Base-by-base conservation (phyloP, 2,797 vertebrate species). In the Gymnopithys bicolor region DNA sequence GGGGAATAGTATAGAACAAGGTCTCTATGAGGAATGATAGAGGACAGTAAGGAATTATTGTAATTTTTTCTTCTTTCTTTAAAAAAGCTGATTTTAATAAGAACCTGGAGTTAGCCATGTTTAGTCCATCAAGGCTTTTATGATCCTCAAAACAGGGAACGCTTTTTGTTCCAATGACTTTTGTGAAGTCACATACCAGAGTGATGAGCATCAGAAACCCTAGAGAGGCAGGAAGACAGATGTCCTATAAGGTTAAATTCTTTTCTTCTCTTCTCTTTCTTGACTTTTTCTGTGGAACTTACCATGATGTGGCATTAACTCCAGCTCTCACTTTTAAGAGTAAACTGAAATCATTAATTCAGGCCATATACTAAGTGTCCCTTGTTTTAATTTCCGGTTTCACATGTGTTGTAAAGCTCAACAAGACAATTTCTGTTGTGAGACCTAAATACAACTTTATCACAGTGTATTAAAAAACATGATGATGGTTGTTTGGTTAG, bases 401-500 rank as follows among this genome's bases (percentile, higher is more conserved):
- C 49, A 60, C 41, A 52, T 32, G 73, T 84, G 55, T 30, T 35
- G 24, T 60, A 67, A 53, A 76, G 35, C 66, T 76, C 90, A 78
- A 69, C 43, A 49, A 78, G 81, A 58, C 0, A 0, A 75, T 84
- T 92, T 93, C 69, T 95, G 58, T 60, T 66, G 58, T 4, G 33
- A 92, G 91, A 70, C 39, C 22, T 46, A 63, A 88, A 35, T 21
- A 43, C 63, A 43, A 7, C 58, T 75, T 43, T 86, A 86, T 90
- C 73, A 21, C 3, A 14, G 45, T 24, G 48, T 83, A 84, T 77
- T 88, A 71, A 70, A 82, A 87, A 64, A 16, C 55, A 84, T 9
- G 55, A 86, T 88, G 94, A 92, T 6, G 56, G 80, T 84, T 95
- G 39, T 93, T 96, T 97, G 94, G 92, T 96, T 91, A 96, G 92